Percentiles rank a stretch among this genome's conserved stretches.
phyloP scores from a whole-genome alignment of 1,140 invertebrate genomes.

The Drosophila truncata region DNA sequence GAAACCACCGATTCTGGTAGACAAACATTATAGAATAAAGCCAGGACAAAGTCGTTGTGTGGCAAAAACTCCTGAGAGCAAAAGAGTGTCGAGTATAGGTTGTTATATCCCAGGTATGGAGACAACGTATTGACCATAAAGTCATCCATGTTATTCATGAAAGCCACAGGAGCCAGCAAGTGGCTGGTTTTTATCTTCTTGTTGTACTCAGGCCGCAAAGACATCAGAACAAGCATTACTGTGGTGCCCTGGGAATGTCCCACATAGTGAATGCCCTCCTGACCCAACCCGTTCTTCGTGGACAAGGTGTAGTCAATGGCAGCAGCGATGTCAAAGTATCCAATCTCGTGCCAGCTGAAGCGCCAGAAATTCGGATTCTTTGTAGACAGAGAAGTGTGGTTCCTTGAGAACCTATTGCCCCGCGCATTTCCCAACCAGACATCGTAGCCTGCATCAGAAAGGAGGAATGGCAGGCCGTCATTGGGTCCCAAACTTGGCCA shows the following conservation, averaged over 20 bases:
- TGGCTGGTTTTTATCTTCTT: slow-evolving; percentile 87
- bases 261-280: slow-evolving; percentile 83
- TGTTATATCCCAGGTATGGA: slow-evolving; percentile 44
- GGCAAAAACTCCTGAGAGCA: slow-evolving; percentile 56
- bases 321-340: slow-evolving; percentile 89
- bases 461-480: slow-evolving; percentile 86
- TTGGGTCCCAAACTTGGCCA: slow-evolving; percentile 86
- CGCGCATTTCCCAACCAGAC: slow-evolving; percentile 91
- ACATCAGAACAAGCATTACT: slow-evolving; percentile 87
- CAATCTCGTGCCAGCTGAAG: slow-evolving; percentile 90
- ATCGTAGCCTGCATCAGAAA: slow-evolving; percentile 90
- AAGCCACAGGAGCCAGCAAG: slow-evolving; percentile 88
- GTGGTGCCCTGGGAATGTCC: slow-evolving; percentile 87
- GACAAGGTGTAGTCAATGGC: slow-evolving; percentile 88
- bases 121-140: slow-evolving; percentile 33
- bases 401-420: slow-evolving; percentile 88
- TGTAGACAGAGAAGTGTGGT: slow-evolving; percentile 86
- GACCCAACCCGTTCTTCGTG: slow-evolving; percentile 80
- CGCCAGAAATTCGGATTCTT: slow-evolving; percentile 79
- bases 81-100: slow-evolving; percentile 74
- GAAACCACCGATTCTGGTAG: slow-evolving; percentile 77
- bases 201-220: slow-evolving; percentile 89
- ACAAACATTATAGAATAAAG: slow-evolving; percentile 84
- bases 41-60: slow-evolving; percentile 54
- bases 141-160: slow-evolving; percentile 45